A percentile compares a stretch with the other conserved stretches of the same genome.
Evolutionary conservation across 2,888 invertebrate species (phyloP).

Genomic region (Agrochola circellaris): DNA sequence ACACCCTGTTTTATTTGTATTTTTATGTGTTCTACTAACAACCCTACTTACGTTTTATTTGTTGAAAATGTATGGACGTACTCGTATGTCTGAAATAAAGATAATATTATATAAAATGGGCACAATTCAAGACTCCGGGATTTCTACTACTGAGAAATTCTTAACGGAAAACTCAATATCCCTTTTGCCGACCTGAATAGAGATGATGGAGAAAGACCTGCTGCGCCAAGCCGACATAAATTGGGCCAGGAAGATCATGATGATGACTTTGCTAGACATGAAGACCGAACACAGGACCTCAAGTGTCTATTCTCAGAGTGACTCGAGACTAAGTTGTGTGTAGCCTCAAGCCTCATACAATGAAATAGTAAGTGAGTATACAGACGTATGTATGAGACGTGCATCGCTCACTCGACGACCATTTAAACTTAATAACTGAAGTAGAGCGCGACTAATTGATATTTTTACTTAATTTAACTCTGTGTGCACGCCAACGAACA

Average conservation of each 20-base stretch:
- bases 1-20: too few relatives aligned
- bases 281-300: too few relatives aligned
- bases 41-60: too few relatives aligned
- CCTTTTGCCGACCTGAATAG: neutral
- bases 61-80: too few relatives aligned
- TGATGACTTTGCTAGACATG: neutral
- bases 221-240: neutral
- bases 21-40: too few relatives aligned
- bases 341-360: neutral
- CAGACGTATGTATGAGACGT: neutral
- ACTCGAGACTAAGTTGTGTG: neutral
- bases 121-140: neutral
- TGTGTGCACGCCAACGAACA: neutral
- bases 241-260: neutral
- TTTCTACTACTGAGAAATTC: neutral
- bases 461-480: conserved; percentile 11
- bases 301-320: neutral
- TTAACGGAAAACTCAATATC: neutral
- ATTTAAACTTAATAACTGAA: neutral
- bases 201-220: neutral
- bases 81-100: too few relatives aligned
- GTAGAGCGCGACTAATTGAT: conserved; percentile 38
- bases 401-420: neutral
- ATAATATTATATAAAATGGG: too few relatives aligned
- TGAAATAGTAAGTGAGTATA: neutral